Conservation (phyloP, 2,797 vertebrate species). For the Hydrophis major region DNA sequence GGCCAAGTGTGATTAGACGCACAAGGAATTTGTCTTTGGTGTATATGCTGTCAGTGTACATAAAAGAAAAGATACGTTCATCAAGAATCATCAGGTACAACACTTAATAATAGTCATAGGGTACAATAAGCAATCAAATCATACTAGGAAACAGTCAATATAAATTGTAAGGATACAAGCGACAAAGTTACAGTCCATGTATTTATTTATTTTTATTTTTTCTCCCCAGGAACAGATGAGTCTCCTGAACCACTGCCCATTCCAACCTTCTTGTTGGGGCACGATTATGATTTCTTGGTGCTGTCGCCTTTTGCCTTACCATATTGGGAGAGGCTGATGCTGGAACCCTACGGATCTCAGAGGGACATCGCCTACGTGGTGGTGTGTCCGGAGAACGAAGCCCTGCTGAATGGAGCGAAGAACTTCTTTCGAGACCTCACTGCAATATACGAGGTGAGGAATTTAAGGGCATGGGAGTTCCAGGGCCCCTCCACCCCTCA, state of each 20-base stretch:
- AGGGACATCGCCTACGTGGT: slow-evolving; percentile 96
- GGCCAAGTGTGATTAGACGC: too few relatives aligned
- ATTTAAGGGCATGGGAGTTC: background rate
- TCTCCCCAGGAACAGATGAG: slow-evolving; percentile 89
- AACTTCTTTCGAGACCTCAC: slow-evolving; percentile 97
- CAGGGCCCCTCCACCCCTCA: background rate
- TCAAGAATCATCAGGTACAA: too few relatives aligned
- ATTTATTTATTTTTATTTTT: background rate
- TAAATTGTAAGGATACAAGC: too few relatives aligned
- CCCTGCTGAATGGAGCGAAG: slow-evolving; percentile 92
- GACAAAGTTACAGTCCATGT: background rate
- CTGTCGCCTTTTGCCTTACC: slow-evolving; percentile 96
- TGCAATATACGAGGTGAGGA: slow-evolving; percentile 91
- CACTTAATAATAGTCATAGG: too few relatives aligned
- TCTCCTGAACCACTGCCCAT: slow-evolving; percentile 98
- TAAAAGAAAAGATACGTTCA: too few relatives aligned
- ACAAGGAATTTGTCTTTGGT: too few relatives aligned
- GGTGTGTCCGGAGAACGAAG: slow-evolving; percentile 96
- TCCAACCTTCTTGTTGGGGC: slow-evolving; percentile 96
- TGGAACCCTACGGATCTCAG: slow-evolving; percentile 96
- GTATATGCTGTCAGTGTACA: too few relatives aligned
- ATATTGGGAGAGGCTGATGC: slow-evolving; percentile 96
- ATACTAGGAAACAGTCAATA: too few relatives aligned
- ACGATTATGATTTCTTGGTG: slow-evolving; percentile 98
- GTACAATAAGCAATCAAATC: too few relatives aligned